These are phyloP conservation scores for Crotalus horridus DNA, from an alignment of 2,113 vertebrate species.

Conservation along the genomic window DNA sequence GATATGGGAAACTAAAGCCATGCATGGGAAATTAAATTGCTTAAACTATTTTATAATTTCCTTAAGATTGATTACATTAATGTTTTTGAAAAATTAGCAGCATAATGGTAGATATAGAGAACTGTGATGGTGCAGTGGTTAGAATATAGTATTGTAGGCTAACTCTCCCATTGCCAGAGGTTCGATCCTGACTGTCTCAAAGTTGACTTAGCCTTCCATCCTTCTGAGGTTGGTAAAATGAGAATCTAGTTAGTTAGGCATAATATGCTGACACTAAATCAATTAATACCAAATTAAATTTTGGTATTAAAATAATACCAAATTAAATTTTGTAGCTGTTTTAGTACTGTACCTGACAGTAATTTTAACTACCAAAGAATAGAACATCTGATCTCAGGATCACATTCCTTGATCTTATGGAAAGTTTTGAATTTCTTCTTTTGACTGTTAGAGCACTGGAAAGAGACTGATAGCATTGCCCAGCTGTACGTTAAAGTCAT, in stretches of 20 bases:
- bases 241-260: background rate
- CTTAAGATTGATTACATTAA: background rate
- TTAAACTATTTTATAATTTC: background rate
- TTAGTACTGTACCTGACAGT: no score
- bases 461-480: no score
- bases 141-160: background rate
- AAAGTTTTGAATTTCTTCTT: no score
- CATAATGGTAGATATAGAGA: background rate
- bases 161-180: background rate
- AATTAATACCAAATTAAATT: no score
- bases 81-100: background rate
- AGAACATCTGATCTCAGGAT: no score
- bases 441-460: no score
- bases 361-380: no score
- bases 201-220: background rate
- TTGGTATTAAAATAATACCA: no score
- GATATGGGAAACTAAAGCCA: background rate
- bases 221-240: no score
- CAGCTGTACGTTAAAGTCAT: no score
- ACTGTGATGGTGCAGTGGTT: background rate
- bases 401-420: no score
- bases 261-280: background rate
- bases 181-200: background rate
- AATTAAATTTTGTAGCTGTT: no score
- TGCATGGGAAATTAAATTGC: background rate